A percentile compares a stretch with the other conserved stretches of the same genome.
Evolutionary conservation across 2,888 invertebrate genomes (phyloP).

Genomic region (Chaetogeoica ovagalla): DNA sequence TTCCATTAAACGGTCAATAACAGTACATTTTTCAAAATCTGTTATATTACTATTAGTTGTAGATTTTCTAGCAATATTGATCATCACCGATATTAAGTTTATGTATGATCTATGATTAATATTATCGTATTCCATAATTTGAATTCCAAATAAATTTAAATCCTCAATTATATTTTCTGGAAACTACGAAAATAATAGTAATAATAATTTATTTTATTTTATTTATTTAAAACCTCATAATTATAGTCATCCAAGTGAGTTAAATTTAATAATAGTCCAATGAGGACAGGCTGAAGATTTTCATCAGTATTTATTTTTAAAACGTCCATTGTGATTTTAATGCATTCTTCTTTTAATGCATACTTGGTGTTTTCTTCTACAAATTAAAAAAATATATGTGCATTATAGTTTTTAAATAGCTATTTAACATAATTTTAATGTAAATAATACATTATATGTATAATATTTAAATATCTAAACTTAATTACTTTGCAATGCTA

Average conservation of each 20-base stretch:
- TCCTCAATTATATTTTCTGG: slow-evolving; percentile 26
- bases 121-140: slow-evolving; percentile 13
- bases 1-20: slow-evolving; percentile 36
- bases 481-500: too few relatives aligned
- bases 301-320: slow-evolving; percentile 18
- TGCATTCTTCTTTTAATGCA: slow-evolving; percentile 40
- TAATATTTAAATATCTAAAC: too few relatives aligned
- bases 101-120: slow-evolving; percentile 14
- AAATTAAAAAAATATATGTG: background rate
- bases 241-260: slow-evolving; percentile 39
- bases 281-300: slow-evolving; percentile 16
- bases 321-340: slow-evolving; percentile 28
- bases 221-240: slow-evolving; percentile 27
- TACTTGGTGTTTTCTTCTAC: slow-evolving; percentile 37
- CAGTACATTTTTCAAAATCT: slow-evolving; percentile 42
- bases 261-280: slow-evolving; percentile 42
- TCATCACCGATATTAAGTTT: slow-evolving; percentile 33
- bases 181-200: slow-evolving; percentile 7
- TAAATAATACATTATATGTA: too few relatives aligned
- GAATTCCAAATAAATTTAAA: slow-evolving; percentile 25
- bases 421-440: too few relatives aligned
- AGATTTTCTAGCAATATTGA: slow-evolving; percentile 32
- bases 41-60: slow-evolving; percentile 12
- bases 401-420: background rate
- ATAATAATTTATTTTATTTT: background rate